Percentiles rank a stretch among this genome's conserved stretches.
Conservation (phyloP, 2,888 invertebrate species). For the Linnaemya tessellans region DNA sequence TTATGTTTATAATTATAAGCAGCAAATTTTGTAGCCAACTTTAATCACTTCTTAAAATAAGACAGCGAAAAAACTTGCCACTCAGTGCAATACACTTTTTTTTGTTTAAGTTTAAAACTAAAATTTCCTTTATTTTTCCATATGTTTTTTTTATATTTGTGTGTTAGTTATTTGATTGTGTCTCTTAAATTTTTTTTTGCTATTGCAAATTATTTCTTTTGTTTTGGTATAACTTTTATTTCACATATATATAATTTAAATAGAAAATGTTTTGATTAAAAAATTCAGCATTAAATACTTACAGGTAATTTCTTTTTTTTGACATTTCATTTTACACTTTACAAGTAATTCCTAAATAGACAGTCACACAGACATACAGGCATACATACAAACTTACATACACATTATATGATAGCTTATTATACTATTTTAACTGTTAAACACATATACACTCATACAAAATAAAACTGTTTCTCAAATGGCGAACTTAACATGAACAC, state of each 20-base stretch:
- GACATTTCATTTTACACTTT: constrained; percentile 4
- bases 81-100: no score
- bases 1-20: no score
- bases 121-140: no score
- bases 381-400: not conserved
- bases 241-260: not conserved
- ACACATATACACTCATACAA: not conserved
- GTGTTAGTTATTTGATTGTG: no score
- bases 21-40: no score
- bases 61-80: no score
- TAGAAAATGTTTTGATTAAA: not conserved
- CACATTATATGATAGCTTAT: not conserved
- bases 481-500: not conserved
- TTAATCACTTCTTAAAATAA: no score
- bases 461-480: not conserved
- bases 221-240: constrained; percentile 4
- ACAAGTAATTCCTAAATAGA: constrained; percentile 27
- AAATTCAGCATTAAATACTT: constrained; percentile 53
- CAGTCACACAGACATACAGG: not conserved
- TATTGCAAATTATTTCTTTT: not conserved
- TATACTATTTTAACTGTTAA: constrained; percentile 15
- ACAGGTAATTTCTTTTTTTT: not conserved
- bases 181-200: not conserved
- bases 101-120: no score
- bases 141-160: no score